Evolutionary conservation across 2,797 vertebrate genomes (phyloP).

Genomic region (Galagoides demidoff): DNA sequence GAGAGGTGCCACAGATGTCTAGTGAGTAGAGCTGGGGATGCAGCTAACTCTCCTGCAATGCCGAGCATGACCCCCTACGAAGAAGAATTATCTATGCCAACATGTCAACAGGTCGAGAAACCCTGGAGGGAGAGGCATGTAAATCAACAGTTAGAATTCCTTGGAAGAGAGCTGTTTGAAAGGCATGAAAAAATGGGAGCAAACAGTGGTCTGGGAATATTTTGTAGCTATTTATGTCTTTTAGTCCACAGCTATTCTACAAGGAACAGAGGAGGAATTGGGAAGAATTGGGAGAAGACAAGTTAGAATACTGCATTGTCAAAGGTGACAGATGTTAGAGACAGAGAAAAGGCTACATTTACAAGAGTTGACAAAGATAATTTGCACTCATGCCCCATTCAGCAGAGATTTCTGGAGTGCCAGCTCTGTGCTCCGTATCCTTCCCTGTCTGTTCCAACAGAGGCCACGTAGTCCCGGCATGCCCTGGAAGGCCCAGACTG

Average conservation of each 20-base stretch:
- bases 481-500: rapidly evolving
- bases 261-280: neutral
- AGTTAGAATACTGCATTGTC: neutral
- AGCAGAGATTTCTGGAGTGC: neutral
- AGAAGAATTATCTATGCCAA: neutral
- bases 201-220: neutral
- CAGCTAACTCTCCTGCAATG: neutral
- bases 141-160: neutral
- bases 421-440: too few relatives aligned
- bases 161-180: neutral
- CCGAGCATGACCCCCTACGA: too few relatives aligned
- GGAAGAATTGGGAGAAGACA: neutral
- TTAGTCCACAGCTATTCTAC: neutral
- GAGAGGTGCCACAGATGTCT: neutral
- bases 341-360: neutral
- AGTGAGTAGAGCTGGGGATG: neutral
- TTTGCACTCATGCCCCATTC: neutral
- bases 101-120: neutral
- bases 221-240: neutral
- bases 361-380: neutral
- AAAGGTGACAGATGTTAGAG: neutral
- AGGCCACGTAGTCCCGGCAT: rapidly evolving
- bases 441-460: neutral
- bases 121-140: neutral
- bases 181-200: neutral